Evolutionary conservation across 2,113 vertebrate species (phyloP).

Genomic region (Poeciliopsis occidentalis): DNA sequence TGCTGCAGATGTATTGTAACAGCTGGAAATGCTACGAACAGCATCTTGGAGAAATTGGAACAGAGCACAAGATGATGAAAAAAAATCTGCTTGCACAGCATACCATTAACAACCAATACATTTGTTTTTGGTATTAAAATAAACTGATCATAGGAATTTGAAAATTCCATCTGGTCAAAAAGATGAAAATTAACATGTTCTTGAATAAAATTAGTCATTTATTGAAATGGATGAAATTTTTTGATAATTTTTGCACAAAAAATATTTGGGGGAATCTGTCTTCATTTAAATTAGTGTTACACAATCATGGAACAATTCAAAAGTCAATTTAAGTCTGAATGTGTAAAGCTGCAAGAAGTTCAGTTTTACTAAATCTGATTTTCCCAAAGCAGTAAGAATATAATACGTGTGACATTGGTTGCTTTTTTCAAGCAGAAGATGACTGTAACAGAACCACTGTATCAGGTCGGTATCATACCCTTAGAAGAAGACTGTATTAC

Average conservation of each 20-base stretch:
- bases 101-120: not conserved
- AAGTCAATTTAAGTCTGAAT: not conserved
- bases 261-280: too few species aligned
- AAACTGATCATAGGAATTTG: not conserved
- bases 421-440: conserved; percentile 64
- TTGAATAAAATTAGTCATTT: too few species aligned
- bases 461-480: too few species aligned
- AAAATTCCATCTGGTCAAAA: not conserved
- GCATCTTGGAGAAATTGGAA: not conserved
- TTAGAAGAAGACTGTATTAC: too few species aligned
- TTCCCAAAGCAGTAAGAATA: conserved; percentile 20
- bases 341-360: conserved; percentile 25
- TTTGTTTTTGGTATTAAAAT: not conserved
- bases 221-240: too few species aligned
- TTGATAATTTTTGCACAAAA: too few species aligned
- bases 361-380: conserved; percentile 30
- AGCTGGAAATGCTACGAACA: not conserved
- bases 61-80: not conserved
- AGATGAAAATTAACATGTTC: not conserved
- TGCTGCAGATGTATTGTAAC: not conserved
- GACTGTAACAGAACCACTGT: conserved; percentile 53
- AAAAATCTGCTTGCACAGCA: not conserved
- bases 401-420: conserved; percentile 53
- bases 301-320: too few species aligned
- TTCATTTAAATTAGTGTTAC: too few species aligned